phyloP scores from a whole-genome alignment of 2,113 vertebrate genomes.

The Oreochromis niloticus region DNA sequence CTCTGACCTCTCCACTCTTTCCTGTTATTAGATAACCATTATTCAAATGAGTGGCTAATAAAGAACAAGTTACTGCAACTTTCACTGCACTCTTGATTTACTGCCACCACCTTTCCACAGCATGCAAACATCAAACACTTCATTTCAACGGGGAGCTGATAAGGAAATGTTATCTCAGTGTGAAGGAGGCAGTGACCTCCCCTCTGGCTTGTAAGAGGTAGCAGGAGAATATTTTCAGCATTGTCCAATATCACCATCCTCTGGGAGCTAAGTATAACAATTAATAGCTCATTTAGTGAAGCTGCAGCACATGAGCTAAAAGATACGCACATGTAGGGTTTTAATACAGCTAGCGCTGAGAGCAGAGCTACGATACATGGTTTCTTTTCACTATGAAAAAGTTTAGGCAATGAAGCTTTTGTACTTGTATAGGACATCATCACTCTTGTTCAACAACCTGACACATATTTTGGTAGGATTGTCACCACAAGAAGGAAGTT shows the following conservation, averaged over 20 bases:
- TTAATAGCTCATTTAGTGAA: not conserved
- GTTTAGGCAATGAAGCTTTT: conserved; percentile 12
- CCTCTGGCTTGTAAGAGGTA: conserved; percentile 20
- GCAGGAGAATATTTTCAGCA: conserved; percentile 27
- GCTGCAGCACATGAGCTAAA: not conserved
- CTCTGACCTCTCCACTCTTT: conserved; percentile 74
- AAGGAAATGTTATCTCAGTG: conserved; percentile 56
- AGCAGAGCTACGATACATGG: not conserved
- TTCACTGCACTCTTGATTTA: conserved; percentile 51
- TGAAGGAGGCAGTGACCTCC: conserved; percentile 49
- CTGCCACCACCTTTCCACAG: conserved; percentile 22
- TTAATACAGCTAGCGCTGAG: not conserved
- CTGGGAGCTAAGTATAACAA: conserved; percentile 27
- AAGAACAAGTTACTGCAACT: conserved; percentile 53
- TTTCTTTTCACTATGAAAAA: conserved; percentile 5
- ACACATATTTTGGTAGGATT: conserved; percentile 69
- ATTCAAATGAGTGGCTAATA: conserved; percentile 35
- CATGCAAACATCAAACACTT: conserved; percentile 51
- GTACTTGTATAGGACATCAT: conserved; percentile 49
- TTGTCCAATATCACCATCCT: not conserved
- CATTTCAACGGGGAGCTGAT: conserved; percentile 49
- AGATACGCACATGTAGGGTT: not conserved
- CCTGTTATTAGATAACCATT: conserved; percentile 70
- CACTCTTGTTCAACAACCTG: conserved; percentile 69
- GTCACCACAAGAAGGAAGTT: conserved; percentile 79